Evolutionary conservation across 2,113 vertebrate genomes (phyloP).

Genomic region (Eupsittula cactorum): DNA sequence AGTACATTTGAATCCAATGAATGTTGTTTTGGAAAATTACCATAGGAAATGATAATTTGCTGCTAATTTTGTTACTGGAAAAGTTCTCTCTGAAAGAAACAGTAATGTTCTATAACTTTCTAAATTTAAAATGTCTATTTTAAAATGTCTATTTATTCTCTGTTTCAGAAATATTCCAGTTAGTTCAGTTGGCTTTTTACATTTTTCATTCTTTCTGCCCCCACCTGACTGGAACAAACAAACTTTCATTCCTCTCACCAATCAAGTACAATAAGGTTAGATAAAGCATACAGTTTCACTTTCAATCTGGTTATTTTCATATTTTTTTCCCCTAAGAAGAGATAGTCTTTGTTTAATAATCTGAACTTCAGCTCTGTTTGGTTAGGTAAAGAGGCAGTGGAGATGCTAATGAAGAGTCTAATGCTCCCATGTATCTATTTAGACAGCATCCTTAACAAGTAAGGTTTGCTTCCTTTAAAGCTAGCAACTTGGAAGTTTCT

Average conservation of each 20-base stretch:
- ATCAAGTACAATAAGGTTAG: neutral
- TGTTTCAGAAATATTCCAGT: neutral
- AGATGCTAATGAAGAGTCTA: neutral
- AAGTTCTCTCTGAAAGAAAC: neutral
- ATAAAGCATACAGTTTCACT: neutral
- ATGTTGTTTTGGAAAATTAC: neutral
- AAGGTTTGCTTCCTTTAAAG: neutral
- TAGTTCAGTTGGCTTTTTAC: neutral
- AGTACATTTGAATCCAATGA: neutral
- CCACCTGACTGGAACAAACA: neutral
- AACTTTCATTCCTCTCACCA: neutral
- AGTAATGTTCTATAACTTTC: neutral
- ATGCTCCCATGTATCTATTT: neutral
- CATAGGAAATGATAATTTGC: neutral
- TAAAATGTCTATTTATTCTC: neutral
- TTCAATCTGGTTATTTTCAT: neutral
- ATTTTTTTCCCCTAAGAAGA: neutral
- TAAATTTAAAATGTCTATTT: neutral
- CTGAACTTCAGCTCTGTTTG: neutral
- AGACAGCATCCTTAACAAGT: neutral
- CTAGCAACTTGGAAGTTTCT: neutral
- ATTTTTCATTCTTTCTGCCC: neutral
- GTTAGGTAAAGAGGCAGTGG: neutral
- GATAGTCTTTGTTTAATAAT: neutral
- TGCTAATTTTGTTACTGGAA: neutral